A percentile compares a stretch with the other conserved stretches of the same genome.
These are phyloP conservation scores for Urophycis tenuis DNA, from an alignment of 2,797 vertebrate species.

Conservation along the genomic window DNA sequence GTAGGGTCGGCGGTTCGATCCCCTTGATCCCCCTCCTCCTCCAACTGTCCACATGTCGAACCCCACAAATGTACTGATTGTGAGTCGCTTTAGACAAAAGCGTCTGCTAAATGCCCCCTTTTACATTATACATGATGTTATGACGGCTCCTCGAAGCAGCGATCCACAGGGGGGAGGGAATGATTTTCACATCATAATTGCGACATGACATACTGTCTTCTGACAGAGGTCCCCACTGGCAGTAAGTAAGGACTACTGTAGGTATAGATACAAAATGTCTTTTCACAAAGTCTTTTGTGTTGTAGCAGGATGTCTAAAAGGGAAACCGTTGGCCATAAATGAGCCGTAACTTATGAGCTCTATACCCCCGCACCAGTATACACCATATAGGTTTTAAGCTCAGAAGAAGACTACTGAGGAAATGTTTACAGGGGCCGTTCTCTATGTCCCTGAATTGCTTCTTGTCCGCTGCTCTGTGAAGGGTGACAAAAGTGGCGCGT, in stretches of 20 bases:
- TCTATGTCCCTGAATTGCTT: neutral
- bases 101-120: too few species aligned
- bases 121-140: neutral
- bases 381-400: neutral
- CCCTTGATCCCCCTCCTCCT: too few species aligned
- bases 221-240: neutral
- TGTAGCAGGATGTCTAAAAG: neutral
- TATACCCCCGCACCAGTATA: neutral
- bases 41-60: too few species aligned
- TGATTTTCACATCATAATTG: neutral
- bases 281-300: neutral
- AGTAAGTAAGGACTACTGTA: neutral
- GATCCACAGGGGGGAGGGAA: too few species aligned
- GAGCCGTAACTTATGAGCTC: neutral
- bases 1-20: too few species aligned
- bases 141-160: too few species aligned
- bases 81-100: too few species aligned
- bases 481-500: neutral
- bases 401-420: neutral
- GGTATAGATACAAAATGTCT: neutral
- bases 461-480: neutral
- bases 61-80: too few species aligned
- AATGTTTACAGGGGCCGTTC: neutral
- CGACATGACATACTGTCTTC: neutral
- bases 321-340: neutral